Evolutionary conservation across 2,113 vertebrate species (phyloP).

Genomic region (Thryonomys swinderianus): DNA sequence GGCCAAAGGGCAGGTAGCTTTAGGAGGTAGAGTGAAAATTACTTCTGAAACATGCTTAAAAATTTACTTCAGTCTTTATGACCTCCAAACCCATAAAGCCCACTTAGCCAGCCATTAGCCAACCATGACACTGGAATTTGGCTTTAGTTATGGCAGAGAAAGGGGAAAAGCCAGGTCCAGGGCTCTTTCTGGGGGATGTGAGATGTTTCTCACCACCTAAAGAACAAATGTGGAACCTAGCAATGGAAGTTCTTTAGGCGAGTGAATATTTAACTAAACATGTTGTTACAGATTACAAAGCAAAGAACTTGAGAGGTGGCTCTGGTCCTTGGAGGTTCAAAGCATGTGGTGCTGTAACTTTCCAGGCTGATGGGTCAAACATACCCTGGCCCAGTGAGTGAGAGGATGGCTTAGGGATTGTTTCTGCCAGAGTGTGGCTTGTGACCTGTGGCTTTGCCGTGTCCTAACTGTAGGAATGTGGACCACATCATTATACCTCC

Average conservation of each 20-base stretch:
- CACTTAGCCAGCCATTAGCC: background rate
- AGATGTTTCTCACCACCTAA: background rate
- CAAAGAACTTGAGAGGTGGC: background rate
- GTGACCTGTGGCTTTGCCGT: background rate
- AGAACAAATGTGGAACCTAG: background rate
- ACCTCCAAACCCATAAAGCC: background rate
- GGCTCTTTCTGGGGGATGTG: background rate
- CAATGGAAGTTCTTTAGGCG: background rate
- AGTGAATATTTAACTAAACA: background rate
- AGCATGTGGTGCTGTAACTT: background rate
- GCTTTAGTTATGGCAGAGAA: background rate
- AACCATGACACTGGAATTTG: background rate
- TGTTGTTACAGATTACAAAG: background rate
- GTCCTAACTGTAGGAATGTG: background rate
- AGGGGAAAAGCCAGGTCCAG: background rate
- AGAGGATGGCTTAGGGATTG: background rate
- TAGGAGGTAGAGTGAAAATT: constrained; percentile 16
- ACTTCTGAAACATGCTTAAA: constrained; percentile 45
- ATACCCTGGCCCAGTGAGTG: background rate
- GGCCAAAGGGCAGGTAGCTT: background rate
- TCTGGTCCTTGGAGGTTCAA: background rate
- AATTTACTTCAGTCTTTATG: background rate
- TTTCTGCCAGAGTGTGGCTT: background rate
- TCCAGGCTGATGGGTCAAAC: background rate
- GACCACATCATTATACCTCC: background rate